Conservation (phyloP, 1,140 invertebrate genomes). For the Caerostris darwini region DNA sequence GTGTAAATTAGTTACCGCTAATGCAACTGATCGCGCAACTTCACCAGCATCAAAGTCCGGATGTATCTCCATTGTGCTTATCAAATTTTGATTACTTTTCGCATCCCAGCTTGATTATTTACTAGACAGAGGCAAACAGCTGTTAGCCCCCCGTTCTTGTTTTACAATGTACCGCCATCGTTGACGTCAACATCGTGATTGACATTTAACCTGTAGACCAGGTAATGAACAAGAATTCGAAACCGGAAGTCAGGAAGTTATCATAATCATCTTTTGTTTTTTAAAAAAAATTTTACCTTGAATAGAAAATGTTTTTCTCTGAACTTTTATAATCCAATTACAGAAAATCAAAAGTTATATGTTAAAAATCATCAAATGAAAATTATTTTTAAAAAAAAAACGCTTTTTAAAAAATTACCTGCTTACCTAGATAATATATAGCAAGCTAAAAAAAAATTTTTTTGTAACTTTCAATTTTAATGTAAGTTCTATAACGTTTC, state of each 20-base stretch:
- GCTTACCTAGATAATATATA: no score
- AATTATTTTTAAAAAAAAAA: not conserved
- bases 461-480: no score
- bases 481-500: no score
- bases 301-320: not conserved
- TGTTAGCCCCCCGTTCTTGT: not conserved
- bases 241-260: not conserved
- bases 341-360: no score
- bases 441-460: no score
- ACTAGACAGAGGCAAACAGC: slow-evolving; percentile 1
- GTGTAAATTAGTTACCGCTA: slow-evolving; percentile 74
- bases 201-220: not conserved
- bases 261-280: not conserved
- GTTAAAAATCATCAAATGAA: not conserved
- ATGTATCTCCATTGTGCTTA: slow-evolving; percentile 58
- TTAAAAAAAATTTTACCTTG: not conserved
- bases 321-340: no score
- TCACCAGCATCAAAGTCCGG: slow-evolving; percentile 76
- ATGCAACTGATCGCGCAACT: slow-evolving; percentile 73
- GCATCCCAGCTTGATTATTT: not conserved
- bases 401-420: not conserved
- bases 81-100: not conserved
- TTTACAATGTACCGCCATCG: slow-evolving; percentile 70
- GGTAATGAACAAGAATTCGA: not conserved
- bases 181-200: slow-evolving; percentile 64